Conservation (phyloP, 2,888 invertebrate species). For the Pachycephus smyrnensis region DNA sequence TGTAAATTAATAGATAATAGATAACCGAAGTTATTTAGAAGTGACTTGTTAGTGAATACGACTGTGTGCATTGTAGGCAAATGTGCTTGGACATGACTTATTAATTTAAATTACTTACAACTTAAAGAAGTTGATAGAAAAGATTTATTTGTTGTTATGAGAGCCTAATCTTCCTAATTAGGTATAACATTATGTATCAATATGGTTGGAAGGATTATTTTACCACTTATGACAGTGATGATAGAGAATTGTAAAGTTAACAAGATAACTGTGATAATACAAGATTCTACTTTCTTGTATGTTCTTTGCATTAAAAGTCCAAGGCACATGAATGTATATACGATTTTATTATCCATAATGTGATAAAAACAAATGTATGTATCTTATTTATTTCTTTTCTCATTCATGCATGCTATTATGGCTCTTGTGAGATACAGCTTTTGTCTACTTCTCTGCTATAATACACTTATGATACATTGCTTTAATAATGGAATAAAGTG, state of each 20-base stretch:
- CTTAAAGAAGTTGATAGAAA: neutral
- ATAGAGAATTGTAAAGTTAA: neutral
- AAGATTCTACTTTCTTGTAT: neutral
- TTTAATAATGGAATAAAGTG: too few species aligned
- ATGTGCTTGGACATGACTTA: neutral
- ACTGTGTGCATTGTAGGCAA: neutral
- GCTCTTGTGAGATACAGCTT: too few species aligned
- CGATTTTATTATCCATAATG: too few species aligned
- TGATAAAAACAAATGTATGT: too few species aligned
- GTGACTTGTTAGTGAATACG: neutral
- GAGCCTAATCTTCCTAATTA: neutral
- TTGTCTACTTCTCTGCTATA: too few species aligned
- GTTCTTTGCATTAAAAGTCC: too few species aligned
- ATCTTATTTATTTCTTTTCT: too few species aligned
- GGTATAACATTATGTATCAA: neutral
- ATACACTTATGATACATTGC: too few species aligned
- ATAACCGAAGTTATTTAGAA: neutral
- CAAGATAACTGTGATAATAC: neutral
- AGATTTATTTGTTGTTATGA: neutral
- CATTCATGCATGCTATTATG: too few species aligned
- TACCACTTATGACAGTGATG: neutral
- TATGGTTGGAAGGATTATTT: neutral
- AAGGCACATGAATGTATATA: too few species aligned
- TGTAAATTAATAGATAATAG: neutral
- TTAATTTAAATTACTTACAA: neutral